phyloP scores from a whole-genome alignment of 2,113 vertebrate species.

The Narcine bancroftii region DNA sequence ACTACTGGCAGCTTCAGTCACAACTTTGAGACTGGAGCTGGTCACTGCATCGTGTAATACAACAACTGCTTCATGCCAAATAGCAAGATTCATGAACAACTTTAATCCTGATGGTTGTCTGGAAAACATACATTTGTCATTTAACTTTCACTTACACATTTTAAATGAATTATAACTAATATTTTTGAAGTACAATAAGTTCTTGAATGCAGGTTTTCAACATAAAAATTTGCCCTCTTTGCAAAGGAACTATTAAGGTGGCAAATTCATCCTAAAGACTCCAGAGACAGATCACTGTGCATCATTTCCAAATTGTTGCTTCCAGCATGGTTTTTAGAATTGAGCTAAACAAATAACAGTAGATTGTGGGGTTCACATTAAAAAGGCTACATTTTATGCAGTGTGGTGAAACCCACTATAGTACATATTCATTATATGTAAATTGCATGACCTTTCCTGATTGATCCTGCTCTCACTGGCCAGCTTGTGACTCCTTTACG shows the following conservation, averaged over 20 bases:
- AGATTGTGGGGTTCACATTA: not conserved
- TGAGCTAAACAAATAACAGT: not conserved
- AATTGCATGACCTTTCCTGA: no score
- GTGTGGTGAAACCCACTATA: no score
- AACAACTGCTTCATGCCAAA: conserved; percentile 61
- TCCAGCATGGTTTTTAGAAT: not conserved
- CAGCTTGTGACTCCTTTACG: no score
- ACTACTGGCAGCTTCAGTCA: conserved; percentile 62
- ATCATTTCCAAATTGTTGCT: not conserved
- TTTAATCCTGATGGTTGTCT: conserved; percentile 76
- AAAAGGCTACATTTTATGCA: not conserved
- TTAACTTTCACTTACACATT: not conserved
- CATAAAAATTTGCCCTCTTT: not conserved
- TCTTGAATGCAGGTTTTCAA: not conserved
- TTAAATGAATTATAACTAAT: not conserved
- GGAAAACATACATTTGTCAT: not conserved
- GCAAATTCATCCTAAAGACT: not conserved
- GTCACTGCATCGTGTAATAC: conserved; percentile 63
- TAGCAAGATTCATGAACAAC: conserved; percentile 66
- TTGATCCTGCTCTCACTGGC: no score
- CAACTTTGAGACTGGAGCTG: conserved; percentile 68
- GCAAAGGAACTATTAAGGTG: not conserved
- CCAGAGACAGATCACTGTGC: not conserved
- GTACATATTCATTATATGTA: no score
- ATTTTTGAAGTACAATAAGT: not conserved